Percentiles rank a stretch among this genome's conserved stretches.
Evolutionary conservation across 2,797 vertebrate genomes (phyloP).

Genomic region (Triplophysa yarkandensis): DNA sequence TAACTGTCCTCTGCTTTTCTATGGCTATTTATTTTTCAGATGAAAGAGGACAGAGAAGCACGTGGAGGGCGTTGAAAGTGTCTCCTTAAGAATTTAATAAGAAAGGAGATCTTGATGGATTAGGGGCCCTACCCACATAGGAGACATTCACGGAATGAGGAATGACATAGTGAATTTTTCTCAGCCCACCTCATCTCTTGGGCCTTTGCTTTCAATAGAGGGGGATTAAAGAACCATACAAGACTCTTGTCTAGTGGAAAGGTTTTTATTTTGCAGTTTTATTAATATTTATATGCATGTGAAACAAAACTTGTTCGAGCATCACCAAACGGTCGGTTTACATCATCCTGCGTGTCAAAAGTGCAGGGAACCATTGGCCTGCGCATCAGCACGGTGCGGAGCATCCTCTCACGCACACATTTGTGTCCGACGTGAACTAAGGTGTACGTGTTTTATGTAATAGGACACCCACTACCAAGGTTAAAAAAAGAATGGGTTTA

Average conservation of each 20-base stretch:
- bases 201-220: conserved; percentile 79
- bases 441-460: conserved; percentile 35
- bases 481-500: conserved; percentile 44
- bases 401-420: conserved; percentile 35
- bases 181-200: conserved; percentile 58
- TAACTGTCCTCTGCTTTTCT: conserved; percentile 69
- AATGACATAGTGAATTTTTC: conserved; percentile 75
- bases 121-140: conserved; percentile 78
- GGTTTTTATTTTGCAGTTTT: conserved; percentile 67
- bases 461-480: conserved; percentile 40
- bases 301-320: conserved; percentile 74
- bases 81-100: conserved; percentile 84
- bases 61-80: conserved; percentile 78
- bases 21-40: conserved; percentile 80
- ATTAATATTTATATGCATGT: conserved; percentile 84
- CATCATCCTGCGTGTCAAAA: conserved; percentile 48
- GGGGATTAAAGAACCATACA: conserved; percentile 79
- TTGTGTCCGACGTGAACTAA: conserved; percentile 25
- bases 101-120: conserved; percentile 84
- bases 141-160: conserved; percentile 81
- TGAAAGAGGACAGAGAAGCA: conserved; percentile 75
- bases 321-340: conserved; percentile 67
- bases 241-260: conserved; percentile 71
- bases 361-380: conserved; percentile 19
- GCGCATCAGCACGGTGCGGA: conserved; percentile 2